Base-by-base conservation (phyloP, 2,113 vertebrate genomes). In the Catharus fuscescens region DNA sequence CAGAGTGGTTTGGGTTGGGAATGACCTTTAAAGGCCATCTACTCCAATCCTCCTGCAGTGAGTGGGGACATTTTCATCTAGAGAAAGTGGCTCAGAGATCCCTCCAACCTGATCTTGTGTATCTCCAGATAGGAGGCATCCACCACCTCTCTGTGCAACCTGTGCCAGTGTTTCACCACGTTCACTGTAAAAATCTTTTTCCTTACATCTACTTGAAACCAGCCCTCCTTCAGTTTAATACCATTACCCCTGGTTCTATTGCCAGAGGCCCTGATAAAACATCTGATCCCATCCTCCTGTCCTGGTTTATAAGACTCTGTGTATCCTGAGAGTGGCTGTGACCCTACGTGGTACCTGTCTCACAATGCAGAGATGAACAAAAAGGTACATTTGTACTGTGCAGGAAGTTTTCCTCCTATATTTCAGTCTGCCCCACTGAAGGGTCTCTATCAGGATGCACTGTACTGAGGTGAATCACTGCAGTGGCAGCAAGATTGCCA, bases 321-420 rank as follows among this genome's bases (percentile, higher is more conserved):
- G n/a, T 50, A 12, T 36, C 38, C 66, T 31, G 24, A 64, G 47
- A 73, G 44, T 11, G 40, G 14, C 31, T 54, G 26, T 71, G 57
- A 90, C 48, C 25, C 24, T 23, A 0, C 8, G 32, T 32, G 25
- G 57, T 56, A 73, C 23, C 47, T 52, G 52, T 47, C 28, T 57
- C 65, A 23, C 60, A 13, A 2, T 3, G 5, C 32, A 70, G 34
- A 12, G 42, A 42, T 14, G 50, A 91, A 61, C 6, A 10, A 59
- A 65, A 65, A 5, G 26, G 14, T n/a, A 8, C 1, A 0, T 42
- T 57, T 67, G 32, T 19, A 19, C 2, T 20, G 10, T 54, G 52
- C 50, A 76, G 70, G 31, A 84, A 15, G 12, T 66, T 80, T 91
- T 54, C 69, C 56, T 94, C n/a, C 60, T 44, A 0, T 73, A 72